A percentile compares a stretch with the other conserved stretches of the same genome.
Evolutionary conservation across 2,113 vertebrate species (phyloP).

Genomic region (Rhinogobius similis): DNA sequence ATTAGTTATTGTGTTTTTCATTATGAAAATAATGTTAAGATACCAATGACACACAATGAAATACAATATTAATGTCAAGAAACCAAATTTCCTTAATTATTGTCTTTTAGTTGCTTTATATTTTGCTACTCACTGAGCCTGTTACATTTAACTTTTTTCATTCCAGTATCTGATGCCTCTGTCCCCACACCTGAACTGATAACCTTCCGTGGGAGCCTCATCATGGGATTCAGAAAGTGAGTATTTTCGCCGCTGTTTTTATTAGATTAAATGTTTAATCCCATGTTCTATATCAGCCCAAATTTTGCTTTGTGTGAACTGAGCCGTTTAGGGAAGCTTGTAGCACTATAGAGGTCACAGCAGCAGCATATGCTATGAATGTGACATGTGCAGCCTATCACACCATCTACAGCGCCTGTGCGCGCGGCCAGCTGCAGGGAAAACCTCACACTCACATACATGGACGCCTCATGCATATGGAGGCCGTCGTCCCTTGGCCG

Average conservation of each 20-base stretch:
- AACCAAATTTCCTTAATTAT: not conserved
- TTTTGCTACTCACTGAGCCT: not conserved
- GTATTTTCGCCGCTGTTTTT: conserved; percentile 46
- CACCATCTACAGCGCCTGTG: conserved; percentile 47
- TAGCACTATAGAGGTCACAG: conserved; percentile 57
- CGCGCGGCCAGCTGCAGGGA: conserved; percentile 57
- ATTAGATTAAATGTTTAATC: conserved; percentile 15
- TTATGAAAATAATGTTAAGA: too few relatives aligned
- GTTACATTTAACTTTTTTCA: not conserved
- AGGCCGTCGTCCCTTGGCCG: conserved; percentile 57
- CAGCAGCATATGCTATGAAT: conserved; percentile 56
- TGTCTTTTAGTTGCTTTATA: not conserved
- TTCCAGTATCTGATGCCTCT: conserved; percentile 82
- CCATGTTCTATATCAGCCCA: conserved; percentile 51
- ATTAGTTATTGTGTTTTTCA: not conserved
- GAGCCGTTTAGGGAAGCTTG: conserved; percentile 39
- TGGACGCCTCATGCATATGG: conserved; percentile 75
- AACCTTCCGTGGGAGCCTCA: conserved; percentile 75
- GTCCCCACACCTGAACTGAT: conserved; percentile 63
- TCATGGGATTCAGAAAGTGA: conserved; percentile 86
- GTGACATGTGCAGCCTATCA: conserved; percentile 69
- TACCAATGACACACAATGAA: too few relatives aligned
- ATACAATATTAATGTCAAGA: too few relatives aligned
- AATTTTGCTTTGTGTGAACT: conserved; percentile 39
- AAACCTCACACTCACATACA: conserved; percentile 26